A percentile compares a stretch with the other conserved stretches of the same genome.
These are phyloP conservation scores for Morpho achilles DNA, from an alignment of 2,888 invertebrate species.

Conservation along the genomic window DNA sequence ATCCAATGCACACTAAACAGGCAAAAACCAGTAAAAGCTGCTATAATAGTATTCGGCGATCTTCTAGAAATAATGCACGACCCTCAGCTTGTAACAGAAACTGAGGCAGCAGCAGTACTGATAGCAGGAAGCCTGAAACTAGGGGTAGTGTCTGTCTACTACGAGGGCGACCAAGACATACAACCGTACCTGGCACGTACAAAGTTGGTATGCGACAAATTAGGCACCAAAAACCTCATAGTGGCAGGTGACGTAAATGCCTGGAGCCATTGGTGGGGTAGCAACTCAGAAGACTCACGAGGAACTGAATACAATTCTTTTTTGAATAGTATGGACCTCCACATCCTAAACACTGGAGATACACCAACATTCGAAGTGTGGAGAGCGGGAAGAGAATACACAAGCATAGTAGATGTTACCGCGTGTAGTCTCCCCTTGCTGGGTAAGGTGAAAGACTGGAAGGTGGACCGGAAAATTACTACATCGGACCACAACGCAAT, in stretches of 20 bases:
- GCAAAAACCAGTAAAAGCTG: no score
- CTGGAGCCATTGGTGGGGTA: background rate
- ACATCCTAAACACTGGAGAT: background rate
- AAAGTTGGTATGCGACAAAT: background rate
- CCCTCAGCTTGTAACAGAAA: no score
- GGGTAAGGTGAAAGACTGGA: conserved; percentile 25
- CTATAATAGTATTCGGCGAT: no score
- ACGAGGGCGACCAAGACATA: background rate
- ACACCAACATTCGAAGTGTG: background rate
- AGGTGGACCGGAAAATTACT: conserved; percentile 19
- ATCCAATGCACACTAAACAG: no score
- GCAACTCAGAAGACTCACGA: background rate
- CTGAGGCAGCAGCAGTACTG: background rate
- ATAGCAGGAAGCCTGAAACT: background rate
- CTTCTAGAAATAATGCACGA: no score
- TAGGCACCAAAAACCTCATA: background rate
- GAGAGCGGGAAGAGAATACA: background rate
- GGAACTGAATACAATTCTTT: background rate
- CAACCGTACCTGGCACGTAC: background rate
- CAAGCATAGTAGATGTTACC: conserved; percentile 16
- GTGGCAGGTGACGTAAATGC: background rate
- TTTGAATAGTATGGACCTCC: background rate
- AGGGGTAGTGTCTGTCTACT: background rate
- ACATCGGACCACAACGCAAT: conserved; percentile 33
- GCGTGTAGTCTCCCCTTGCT: conserved; percentile 11